Base-by-base conservation (phyloP, 2,888 invertebrate genomes). In the Acrobasis suavella region DNA sequence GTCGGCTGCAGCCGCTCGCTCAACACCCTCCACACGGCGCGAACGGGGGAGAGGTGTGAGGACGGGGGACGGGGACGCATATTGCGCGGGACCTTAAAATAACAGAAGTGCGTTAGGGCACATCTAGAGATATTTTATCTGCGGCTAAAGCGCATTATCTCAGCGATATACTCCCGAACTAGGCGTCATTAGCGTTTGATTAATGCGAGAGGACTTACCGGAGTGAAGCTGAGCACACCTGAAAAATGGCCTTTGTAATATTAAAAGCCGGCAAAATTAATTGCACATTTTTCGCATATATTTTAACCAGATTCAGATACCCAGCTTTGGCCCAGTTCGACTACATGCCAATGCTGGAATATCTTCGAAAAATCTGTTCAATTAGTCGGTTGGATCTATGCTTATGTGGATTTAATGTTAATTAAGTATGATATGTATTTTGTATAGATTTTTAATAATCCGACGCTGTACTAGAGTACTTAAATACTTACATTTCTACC, bases 181-280 rank as follows among this genome's bases (percentile, higher is more conserved):
- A 56, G n/a, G 56, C 56, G 81, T 82, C 86, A 83, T 88, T 89
- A 88, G 77, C 71, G 72, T 78, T 81, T 87, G 88, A 88, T 89
- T 85, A 87, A 90, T 85, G 87, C 73, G 42, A 42, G 56, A 12
- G 42, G 56, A 55, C 56, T 56, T 17, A 46, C 56, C 42, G 22
- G 42, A 56, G 55, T 56, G 56, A 46, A 46, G 46, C 46, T 46
- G n/a, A 46, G 56, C 56, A 16, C 42, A 56, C 55, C 55, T 56
- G 56, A 56, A 56, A 56, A 56, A 56, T 42, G 56, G 56, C 32
- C 8, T 52, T 52, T 52, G 3, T 52, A 12, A 32, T 52, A 52
- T 46, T 14, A 46, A 46, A 46, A n/a, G 14, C 46, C 14, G 14
- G 46, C 12, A 5, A 46, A 32, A 46, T 46, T 46, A 12, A 46